A percentile compares a stretch with the other conserved stretches of the same genome.
Evolutionary conservation across 2,113 vertebrate species (phyloP).

Genomic region (Cynocephalus volans): DNA sequence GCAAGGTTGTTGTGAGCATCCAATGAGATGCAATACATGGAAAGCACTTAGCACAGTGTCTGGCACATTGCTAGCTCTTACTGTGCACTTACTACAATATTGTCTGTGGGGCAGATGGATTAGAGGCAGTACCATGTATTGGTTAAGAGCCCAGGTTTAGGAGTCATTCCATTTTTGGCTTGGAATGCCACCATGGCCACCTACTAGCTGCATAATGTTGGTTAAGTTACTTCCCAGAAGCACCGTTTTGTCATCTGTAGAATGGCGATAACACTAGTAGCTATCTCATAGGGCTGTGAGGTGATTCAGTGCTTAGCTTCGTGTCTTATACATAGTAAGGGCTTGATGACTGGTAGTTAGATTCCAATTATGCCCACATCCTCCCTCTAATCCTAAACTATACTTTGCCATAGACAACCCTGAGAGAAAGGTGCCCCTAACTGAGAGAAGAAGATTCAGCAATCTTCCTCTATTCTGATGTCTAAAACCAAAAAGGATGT

Average conservation of each 20-base stretch:
- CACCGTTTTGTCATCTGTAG: not conserved
- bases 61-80: not conserved
- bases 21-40: not conserved
- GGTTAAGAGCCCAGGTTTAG: not conserved
- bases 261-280: not conserved
- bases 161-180: not conserved
- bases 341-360: not conserved
- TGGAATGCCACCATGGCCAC: not conserved
- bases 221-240: not conserved
- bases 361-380: not conserved
- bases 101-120: not conserved
- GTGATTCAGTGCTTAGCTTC: not conserved
- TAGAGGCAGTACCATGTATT: not conserved
- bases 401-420: not conserved
- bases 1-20: not conserved
- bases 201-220: not conserved
- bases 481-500: slow-evolving; percentile 4
- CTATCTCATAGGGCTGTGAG: not conserved
- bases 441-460: not conserved
- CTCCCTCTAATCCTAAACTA: not conserved
- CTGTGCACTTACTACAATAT: not conserved
- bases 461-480: not conserved
- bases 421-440: not conserved
- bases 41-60: not conserved
- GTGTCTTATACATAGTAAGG: not conserved